Conservation (phyloP, 2,113 vertebrate species). For the Cariama cristata region DNA sequence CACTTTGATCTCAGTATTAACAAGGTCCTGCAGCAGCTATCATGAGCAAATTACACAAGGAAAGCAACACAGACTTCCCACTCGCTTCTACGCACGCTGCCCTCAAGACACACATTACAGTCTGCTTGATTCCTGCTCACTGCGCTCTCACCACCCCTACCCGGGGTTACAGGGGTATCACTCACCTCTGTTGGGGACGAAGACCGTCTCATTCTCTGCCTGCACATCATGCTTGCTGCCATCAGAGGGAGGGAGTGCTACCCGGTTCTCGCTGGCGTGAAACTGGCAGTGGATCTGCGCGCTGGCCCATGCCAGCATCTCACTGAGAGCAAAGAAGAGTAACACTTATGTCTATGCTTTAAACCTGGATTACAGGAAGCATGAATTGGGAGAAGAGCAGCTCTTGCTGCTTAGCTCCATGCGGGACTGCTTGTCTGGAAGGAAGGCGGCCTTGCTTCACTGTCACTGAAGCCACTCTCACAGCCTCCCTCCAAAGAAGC, state of each 20-base stretch:
- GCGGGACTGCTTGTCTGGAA: not conserved
- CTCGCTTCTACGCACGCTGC: accelerated
- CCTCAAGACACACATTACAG: not conserved
- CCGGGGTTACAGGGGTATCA: accelerated
- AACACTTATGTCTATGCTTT: not conserved
- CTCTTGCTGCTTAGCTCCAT: not conserved
- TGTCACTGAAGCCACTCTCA: not conserved
- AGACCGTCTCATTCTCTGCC: slow-evolving; percentile 95
- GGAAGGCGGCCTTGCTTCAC: not conserved
- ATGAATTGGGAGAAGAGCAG: not conserved
- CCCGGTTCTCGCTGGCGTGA: slow-evolving; percentile 91
- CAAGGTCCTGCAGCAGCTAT: not conserved
- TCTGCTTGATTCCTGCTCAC: not conserved
- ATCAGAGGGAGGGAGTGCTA: slow-evolving; percentile 86
- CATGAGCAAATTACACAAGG: not conserved
- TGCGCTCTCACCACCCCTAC: not conserved
- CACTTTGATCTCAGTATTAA: not conserved
- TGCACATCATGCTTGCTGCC: slow-evolving; percentile 93
- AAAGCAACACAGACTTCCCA: not conserved
- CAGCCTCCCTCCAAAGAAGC: not conserved
- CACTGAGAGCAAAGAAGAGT: slow-evolving; percentile 75
- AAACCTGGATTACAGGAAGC: not conserved
- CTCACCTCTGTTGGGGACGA: slow-evolving; percentile 95
- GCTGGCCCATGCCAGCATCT: slow-evolving; percentile 97
- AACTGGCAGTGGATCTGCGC: slow-evolving; percentile 99